Base-by-base conservation (phyloP, 2,113 vertebrate species). In the Marcusenius ussheri region DNA sequence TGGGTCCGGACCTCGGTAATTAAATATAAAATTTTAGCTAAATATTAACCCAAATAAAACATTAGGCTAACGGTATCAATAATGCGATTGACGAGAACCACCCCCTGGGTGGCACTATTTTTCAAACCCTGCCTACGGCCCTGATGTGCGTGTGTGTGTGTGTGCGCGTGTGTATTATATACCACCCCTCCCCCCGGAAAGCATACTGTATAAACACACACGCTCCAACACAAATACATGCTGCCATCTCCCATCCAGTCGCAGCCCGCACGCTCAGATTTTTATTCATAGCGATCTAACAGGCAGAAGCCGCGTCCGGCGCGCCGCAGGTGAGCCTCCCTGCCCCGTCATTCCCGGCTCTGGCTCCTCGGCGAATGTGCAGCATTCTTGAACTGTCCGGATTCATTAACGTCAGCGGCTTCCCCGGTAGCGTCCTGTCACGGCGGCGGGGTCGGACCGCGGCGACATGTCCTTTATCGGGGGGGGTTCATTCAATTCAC, bases 331-430 rank as follows among this genome's bases (percentile, higher is more conserved):
- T 84, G 83, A 24, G 39, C 24, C 9, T 15, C 46, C 27, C 46
- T 35, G 27, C 17, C 49, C 9, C n/a, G 1, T 42, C 31, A 42
- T 46, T 56, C 88, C 58, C 13, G n/a, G 24, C 70, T 80, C n/a
- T 19, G 39, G 21, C 27, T 50, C 19, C 83, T 21, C 45, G 17
- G 42, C 62, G 89, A 90, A 83, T 66, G 45, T 27, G 19, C 89
- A 46, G 88, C 50, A 84, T 58, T 58, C 56, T 35, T n/a, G 51
- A 80, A 90, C 83, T 84, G 17, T 47, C 45, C 56, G 17, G 53
- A 90, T 66, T 62, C 39, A 90, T 62, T 62, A 86, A 80, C 46
- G 27, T 83, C 39, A 70, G 45, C 42, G 83, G 35, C 35, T 87
- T 87, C 24, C 45, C 47, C 45, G 39, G 42, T 19, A 56, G 89